Percentiles rank a stretch among this genome's conserved stretches.
Conservation (phyloP, 2,797 vertebrate species). For the Rachycentron canadum region DNA sequence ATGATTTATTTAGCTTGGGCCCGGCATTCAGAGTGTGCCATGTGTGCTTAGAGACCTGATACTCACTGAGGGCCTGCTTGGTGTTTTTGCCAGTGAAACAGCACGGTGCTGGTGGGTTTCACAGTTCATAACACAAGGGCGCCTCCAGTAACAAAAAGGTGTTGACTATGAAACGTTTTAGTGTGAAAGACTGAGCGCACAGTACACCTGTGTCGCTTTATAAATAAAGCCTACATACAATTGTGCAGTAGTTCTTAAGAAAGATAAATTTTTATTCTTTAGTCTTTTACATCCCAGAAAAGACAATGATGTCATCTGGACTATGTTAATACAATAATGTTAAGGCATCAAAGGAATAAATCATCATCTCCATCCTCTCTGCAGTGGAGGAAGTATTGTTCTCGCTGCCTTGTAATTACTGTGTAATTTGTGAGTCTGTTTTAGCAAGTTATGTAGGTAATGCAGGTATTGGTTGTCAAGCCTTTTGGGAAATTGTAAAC, state of each 20-base stretch:
- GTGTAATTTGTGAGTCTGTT: neutral
- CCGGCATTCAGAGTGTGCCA: slow-evolving; percentile 59
- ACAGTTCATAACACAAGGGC: slow-evolving; percentile 65
- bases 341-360: neutral
- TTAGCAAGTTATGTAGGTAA: neutral
- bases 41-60: slow-evolving; percentile 77
- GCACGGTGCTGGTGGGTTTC: slow-evolving; percentile 70
- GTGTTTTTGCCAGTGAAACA: slow-evolving; percentile 70
- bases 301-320: slow-evolving; percentile 12
- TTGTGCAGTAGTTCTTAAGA: slow-evolving; percentile 14
- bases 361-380: slow-evolving; percentile 5
- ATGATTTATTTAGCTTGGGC: slow-evolving; percentile 79
- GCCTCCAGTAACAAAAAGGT: slow-evolving; percentile 61
- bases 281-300: slow-evolving; percentile 8
- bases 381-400: slow-evolving; percentile 2
- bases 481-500: slow-evolving; percentile 44
- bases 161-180: slow-evolving; percentile 61
- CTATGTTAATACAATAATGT: slow-evolving; percentile 8
- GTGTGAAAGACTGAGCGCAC: slow-evolving; percentile 42
- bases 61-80: slow-evolving; percentile 69
- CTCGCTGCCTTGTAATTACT: neutral
- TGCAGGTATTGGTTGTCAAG: slow-evolving; percentile 23
- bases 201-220: slow-evolving; percentile 44
- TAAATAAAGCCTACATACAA: too few species aligned
- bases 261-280: slow-evolving; percentile 9